phyloP scores from a whole-genome alignment of 2,113 vertebrate species.

The Corythornis madagascariensis region DNA sequence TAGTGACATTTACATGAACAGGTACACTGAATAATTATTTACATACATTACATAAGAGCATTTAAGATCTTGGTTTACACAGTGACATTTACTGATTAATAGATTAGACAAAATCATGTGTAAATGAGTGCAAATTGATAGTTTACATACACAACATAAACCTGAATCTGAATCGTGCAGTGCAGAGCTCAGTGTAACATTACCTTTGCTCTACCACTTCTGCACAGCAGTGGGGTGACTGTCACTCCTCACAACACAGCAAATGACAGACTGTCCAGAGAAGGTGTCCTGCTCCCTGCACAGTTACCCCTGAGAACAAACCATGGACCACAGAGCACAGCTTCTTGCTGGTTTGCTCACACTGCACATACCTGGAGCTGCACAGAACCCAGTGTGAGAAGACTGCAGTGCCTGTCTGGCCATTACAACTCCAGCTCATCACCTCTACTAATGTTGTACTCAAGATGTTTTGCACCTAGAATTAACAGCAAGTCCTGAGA shows the following conservation, averaged over 20 bases:
- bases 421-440: not conserved
- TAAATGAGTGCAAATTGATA: constrained; percentile 69
- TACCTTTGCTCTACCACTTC: not conserved
- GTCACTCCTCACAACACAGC: too few relatives aligned
- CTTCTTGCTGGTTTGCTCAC: not conserved
- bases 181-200: not conserved
- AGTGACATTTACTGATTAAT: constrained; percentile 67
- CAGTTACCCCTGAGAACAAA: not conserved
- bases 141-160: constrained; percentile 67
- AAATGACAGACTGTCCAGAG: not conserved
- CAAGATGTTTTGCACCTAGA: not conserved
- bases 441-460: not conserved
- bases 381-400: not conserved
- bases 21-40: constrained; percentile 68
- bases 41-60: constrained; percentile 60
- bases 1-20: constrained; percentile 65
- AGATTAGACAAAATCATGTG: constrained; percentile 70
- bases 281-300: not conserved
- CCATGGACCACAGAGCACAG: not conserved
- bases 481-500: not conserved
- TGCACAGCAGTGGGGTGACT: not conserved
- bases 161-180: constrained; percentile 4
- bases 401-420: not conserved
- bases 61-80: constrained; percentile 54
- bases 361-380: not conserved